Evolutionary conservation across 1,140 invertebrate species (phyloP).

Genomic region (Aradophagus sp.): DNA sequence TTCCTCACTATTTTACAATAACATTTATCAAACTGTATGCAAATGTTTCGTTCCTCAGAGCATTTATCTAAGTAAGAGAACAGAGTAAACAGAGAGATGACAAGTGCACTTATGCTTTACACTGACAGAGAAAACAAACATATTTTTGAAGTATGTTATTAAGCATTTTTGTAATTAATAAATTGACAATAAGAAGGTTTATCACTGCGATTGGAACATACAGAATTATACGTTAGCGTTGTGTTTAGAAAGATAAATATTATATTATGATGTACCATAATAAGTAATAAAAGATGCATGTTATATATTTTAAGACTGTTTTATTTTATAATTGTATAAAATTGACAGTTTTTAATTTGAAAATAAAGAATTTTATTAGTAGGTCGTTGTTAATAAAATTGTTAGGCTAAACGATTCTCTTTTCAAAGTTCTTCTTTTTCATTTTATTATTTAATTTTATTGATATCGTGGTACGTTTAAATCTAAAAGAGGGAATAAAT

Average conservation of each 20-base stretch:
- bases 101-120: slow-evolving; percentile 55
- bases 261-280: slow-evolving; percentile 72
- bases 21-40: slow-evolving; percentile 20
- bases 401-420: too few species aligned
- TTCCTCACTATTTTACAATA: slow-evolving; percentile 15
- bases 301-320: slow-evolving; percentile 63
- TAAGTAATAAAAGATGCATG: slow-evolving; percentile 71
- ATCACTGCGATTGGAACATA: slow-evolving; percentile 65
- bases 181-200: slow-evolving; percentile 60
- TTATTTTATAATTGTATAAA: slow-evolving; percentile 45
- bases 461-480: too few species aligned
- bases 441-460: too few species aligned
- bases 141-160: slow-evolving; percentile 68
- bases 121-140: slow-evolving; percentile 61
- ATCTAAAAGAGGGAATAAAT: too few species aligned
- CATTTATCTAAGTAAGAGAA: slow-evolving; percentile 62
- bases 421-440: too few species aligned
- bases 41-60: slow-evolving; percentile 59
- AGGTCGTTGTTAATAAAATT: background rate
- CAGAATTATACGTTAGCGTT: slow-evolving; percentile 74
- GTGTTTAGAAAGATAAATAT: slow-evolving; percentile 74
- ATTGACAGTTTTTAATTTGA: slow-evolving; percentile 28
- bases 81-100: slow-evolving; percentile 31
- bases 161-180: slow-evolving; percentile 67
- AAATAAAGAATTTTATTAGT: slow-evolving; percentile 38